These are phyloP conservation scores for Arnoldichthys spilopterus DNA, from an alignment of 2,797 vertebrate genomes.

Conservation along the genomic window DNA sequence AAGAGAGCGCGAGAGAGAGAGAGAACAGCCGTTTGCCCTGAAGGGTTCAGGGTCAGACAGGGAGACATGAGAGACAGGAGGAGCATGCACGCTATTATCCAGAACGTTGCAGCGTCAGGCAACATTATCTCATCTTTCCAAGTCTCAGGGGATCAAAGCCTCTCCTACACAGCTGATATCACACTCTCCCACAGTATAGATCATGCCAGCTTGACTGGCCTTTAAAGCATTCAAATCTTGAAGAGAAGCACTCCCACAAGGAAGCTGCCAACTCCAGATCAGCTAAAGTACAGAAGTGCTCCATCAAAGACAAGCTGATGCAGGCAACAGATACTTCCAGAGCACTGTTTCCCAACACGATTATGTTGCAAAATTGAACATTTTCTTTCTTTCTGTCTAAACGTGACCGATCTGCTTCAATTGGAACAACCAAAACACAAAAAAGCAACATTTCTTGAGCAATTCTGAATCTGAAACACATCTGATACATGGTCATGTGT, in stretches of 20 bases:
- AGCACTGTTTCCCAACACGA: background rate
- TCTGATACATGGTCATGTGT: too few species aligned
- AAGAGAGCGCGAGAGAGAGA: background rate
- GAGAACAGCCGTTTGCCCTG: constrained; percentile 28
- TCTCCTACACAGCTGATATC: constrained; percentile 27
- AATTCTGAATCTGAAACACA: too few species aligned
- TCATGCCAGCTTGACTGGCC: constrained; percentile 6
- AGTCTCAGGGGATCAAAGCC: constrained; percentile 16
- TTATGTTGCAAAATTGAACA: too few species aligned
- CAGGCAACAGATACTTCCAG: background rate
- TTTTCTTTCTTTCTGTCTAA: background rate
- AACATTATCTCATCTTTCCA: constrained; percentile 23
- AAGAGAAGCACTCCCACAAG: background rate
- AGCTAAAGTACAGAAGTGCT: background rate
- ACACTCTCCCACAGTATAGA: constrained; percentile 7
- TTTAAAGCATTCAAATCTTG: constrained; percentile 9
- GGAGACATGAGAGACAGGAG: constrained; percentile 10
- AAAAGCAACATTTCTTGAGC: too few species aligned
- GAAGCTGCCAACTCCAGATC: background rate
- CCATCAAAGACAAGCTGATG: background rate
- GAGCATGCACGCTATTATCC: constrained; percentile 35
- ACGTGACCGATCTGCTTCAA: too few species aligned
- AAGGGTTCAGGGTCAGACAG: constrained; percentile 39
- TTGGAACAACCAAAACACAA: too few species aligned
- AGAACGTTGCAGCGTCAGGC: constrained; percentile 22